A percentile compares a stretch with the other conserved stretches of the same genome.
Conservation (phyloP, 2,797 vertebrate species). For the Peromyscus eremicus region DNA sequence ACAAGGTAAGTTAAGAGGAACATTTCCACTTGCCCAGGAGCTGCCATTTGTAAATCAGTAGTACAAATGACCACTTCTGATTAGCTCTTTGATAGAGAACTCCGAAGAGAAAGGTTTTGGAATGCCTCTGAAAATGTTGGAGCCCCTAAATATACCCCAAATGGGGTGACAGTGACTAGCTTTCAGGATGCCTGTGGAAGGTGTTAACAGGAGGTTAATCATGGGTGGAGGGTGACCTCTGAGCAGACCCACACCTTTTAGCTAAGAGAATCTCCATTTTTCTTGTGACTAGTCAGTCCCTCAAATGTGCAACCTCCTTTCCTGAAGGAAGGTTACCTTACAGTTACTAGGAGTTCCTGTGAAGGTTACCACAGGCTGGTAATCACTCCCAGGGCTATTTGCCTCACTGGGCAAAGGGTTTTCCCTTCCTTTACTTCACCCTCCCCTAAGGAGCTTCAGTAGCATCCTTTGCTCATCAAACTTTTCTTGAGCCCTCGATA, state of each 20-base stretch:
- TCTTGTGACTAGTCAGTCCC: neutral
- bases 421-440: neutral
- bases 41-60: constrained; percentile 1
- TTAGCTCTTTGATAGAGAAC: neutral
- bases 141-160: neutral
- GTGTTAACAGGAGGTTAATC: neutral
- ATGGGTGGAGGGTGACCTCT: neutral
- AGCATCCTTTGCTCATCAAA: neutral
- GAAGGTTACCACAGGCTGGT: neutral
- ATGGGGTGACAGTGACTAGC: neutral
- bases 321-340: neutral
- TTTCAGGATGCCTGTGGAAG: neutral
- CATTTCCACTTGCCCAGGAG: neutral
- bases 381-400: neutral
- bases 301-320: neutral
- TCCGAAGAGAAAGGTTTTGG: neutral
- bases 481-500: neutral
- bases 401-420: neutral
- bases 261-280: neutral
- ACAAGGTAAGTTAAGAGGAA: neutral
- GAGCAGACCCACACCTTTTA: neutral
- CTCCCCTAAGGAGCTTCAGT: neutral
- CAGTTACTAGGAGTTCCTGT: neutral
- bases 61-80: neutral
- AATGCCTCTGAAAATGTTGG: neutral